phyloP scores from a whole-genome alignment of 1,140 invertebrate genomes.

The Potamilus streckersoni region DNA sequence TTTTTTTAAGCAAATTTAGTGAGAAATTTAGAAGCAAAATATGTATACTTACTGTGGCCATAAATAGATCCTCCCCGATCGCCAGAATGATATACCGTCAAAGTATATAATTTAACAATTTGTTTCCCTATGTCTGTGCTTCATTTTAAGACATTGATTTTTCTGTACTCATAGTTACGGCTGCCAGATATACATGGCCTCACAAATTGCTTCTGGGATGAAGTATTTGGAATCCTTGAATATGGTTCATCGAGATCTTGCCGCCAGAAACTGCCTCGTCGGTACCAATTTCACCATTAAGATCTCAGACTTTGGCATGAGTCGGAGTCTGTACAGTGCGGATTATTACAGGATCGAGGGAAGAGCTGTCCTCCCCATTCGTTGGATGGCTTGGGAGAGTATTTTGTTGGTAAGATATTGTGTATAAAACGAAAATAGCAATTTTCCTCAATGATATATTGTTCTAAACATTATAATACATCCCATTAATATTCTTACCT shows the following conservation, averaged over 20 bases:
- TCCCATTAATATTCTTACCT: too few relatives aligned
- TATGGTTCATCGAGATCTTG: constrained; percentile 83
- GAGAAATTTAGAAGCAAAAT: too few relatives aligned
- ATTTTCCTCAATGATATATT: too few relatives aligned
- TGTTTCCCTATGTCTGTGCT: not conserved
- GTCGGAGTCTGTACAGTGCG: constrained; percentile 84
- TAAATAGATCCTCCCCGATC: too few relatives aligned
- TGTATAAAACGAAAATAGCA: too few relatives aligned
- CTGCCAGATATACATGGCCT: constrained; percentile 83
- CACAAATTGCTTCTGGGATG: constrained; percentile 90
- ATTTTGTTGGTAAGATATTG: constrained; percentile 77
- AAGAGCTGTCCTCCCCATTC: constrained; percentile 81
- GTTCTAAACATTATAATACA: too few relatives aligned
- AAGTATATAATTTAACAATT: too few relatives aligned
- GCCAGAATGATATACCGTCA: too few relatives aligned
- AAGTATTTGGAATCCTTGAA: constrained; percentile 85
- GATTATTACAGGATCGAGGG: constrained; percentile 88
- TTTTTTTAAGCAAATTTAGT: too few relatives aligned
- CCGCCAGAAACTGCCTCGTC: constrained; percentile 85
- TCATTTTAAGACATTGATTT: not conserved
- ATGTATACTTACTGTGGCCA: too few relatives aligned
- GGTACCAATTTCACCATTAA: constrained; percentile 87
- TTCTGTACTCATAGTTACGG: constrained; percentile 75
- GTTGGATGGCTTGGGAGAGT: constrained; percentile 93
- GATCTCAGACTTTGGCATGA: constrained; percentile 92